phyloP scores from a whole-genome alignment of 92 coral and sea anemone genomes.

The Virgularia gustaviana region DNA sequence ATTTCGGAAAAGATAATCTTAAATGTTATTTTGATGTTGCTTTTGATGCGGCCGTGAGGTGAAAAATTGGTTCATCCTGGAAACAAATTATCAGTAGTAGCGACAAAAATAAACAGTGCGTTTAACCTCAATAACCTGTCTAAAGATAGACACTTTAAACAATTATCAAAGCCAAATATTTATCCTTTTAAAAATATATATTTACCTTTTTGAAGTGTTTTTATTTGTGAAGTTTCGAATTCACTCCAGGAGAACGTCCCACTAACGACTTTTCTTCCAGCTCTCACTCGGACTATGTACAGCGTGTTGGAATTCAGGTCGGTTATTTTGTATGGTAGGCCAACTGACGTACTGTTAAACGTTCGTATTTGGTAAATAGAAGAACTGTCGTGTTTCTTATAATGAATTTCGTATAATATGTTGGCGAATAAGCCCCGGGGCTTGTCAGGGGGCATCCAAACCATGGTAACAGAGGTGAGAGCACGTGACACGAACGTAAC shows the following conservation, averaged over 20 bases:
- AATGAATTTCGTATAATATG: slow-evolving; percentile 56
- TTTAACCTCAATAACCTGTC: no score
- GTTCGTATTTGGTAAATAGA: neutral
- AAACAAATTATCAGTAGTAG: no score
- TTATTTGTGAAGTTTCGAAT: slow-evolving; percentile 28
- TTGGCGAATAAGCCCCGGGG: slow-evolving; percentile 64
- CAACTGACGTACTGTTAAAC: neutral
- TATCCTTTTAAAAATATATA: no score
- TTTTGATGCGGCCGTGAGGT: no score
- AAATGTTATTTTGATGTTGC: no score
- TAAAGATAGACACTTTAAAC: no score
- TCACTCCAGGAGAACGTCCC: slow-evolving; percentile 62
- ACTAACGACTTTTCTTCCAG: slow-evolving; percentile 59
- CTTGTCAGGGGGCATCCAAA: slow-evolving; percentile 63
- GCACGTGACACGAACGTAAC: slow-evolving; percentile 1
- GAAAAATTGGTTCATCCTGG: no score
- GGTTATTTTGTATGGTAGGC: slow-evolving; percentile 17
- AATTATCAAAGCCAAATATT: no score
- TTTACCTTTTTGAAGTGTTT: slow-evolving; percentile 75
- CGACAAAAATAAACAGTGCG: no score
- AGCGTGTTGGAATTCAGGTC: slow-evolving; percentile 55
- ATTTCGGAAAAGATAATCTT: neutral
- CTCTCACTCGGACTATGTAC: slow-evolving; percentile 59
- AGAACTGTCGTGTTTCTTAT: slow-evolving; percentile 23
- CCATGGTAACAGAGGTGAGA: slow-evolving; percentile 30